Conservation (phyloP, 2,113 vertebrate genomes). For the Actenoides lindsayi region DNA sequence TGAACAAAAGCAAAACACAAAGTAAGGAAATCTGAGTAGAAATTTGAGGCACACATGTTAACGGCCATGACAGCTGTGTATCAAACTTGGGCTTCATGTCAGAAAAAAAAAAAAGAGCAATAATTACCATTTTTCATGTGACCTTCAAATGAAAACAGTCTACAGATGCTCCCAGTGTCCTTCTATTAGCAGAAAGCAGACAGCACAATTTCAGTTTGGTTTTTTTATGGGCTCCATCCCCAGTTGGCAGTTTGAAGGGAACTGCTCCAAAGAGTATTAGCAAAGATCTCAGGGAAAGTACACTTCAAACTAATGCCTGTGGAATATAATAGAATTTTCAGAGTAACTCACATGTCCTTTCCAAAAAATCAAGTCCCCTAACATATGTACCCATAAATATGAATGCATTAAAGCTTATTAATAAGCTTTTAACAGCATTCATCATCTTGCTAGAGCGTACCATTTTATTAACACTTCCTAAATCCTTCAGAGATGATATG, state of each 20-base stretch:
- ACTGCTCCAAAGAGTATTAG: neutral
- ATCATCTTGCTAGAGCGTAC: neutral
- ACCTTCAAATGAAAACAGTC: neutral
- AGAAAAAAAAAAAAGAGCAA: neutral
- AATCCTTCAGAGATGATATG: neutral
- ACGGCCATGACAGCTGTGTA: neutral
- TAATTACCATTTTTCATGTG: neutral
- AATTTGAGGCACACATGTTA: neutral
- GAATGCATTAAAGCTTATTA: neutral
- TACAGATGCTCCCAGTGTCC: neutral
- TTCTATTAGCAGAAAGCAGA: neutral
- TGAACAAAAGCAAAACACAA: neutral
- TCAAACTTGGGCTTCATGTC: accelerated
- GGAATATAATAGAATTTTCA: neutral
- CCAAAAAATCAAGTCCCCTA: neutral
- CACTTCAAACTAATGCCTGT: neutral
- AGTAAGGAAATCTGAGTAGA: neutral
- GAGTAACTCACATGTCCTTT: neutral
- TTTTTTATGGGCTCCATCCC: neutral
- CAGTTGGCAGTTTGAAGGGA: neutral
- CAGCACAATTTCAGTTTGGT: neutral
- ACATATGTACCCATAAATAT: neutral
- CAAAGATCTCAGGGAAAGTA: neutral
- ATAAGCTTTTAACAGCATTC: neutral
- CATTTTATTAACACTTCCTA: neutral